Evolutionary conservation across 2,113 vertebrate genomes (phyloP).

Genomic region (Bagarius yarrelli): DNA sequence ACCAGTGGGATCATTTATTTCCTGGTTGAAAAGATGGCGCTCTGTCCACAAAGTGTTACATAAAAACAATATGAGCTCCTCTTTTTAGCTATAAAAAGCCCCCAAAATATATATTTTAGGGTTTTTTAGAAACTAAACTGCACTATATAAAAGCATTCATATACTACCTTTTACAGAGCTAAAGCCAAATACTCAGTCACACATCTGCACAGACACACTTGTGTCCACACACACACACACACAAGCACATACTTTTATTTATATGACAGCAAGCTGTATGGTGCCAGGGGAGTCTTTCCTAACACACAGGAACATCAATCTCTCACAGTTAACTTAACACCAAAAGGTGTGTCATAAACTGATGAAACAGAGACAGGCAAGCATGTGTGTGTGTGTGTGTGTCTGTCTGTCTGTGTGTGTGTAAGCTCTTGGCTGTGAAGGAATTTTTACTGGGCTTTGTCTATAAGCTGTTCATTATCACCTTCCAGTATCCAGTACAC

Average conservation of each 20-base stretch:
- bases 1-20: constrained; percentile 4
- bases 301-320: constrained; percentile 68
- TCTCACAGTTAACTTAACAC: constrained; percentile 61
- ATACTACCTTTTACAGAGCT: constrained; percentile 8
- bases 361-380: constrained; percentile 62
- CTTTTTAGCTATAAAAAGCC: constrained; percentile 29
- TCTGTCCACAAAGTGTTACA: constrained; percentile 17
- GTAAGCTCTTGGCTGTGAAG: constrained; percentile 42
- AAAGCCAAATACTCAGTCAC: constrained; percentile 17
- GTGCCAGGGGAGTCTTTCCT: constrained; percentile 57
- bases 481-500: constrained; percentile 52
- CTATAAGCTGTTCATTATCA: constrained; percentile 51
- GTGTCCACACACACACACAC: constrained; percentile 28
- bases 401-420: constrained; percentile 31
- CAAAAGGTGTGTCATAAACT: constrained; percentile 64
- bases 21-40: constrained; percentile 18
- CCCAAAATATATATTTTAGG: constrained; percentile 39
- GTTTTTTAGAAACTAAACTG: constrained; percentile 6
- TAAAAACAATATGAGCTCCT: not conserved
- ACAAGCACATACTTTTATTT: constrained; percentile 43
- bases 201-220: constrained; percentile 18
- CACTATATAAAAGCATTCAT: constrained; percentile 37
- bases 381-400: constrained; percentile 43
- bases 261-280: constrained; percentile 40
- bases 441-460: constrained; percentile 68